A percentile compares a stretch with the other conserved stretches of the same genome.
These are phyloP conservation scores for Laticauda colubrina DNA, from an alignment of 2,113 vertebrate genomes.

Conservation along the genomic window DNA sequence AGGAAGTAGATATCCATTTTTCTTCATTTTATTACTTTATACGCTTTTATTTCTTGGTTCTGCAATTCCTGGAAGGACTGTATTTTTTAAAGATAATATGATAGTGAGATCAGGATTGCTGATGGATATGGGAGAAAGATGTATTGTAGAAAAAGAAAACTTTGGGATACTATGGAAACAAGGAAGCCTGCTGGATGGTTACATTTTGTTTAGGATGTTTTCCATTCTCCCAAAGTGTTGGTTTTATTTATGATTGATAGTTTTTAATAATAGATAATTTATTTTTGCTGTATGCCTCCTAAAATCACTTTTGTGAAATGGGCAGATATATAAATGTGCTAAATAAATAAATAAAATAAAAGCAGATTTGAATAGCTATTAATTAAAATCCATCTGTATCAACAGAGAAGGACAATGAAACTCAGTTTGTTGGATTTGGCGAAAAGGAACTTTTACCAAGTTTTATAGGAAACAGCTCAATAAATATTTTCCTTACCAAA, in stretches of 20 bases:
- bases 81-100: neutral
- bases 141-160: neutral
- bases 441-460: neutral
- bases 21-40: neutral
- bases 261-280: neutral
- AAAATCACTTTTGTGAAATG: neutral
- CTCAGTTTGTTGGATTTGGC: neutral
- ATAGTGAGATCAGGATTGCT: neutral
- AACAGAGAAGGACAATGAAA: neutral
- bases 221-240: neutral
- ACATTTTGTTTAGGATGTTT: neutral
- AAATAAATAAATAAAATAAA: neutral
- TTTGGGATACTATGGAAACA: neutral
- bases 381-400: neutral
- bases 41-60: neutral
- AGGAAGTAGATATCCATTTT: neutral
- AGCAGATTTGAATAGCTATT: neutral
- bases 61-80: neutral
- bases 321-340: neutral
- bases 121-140: neutral
- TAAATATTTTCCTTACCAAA: neutral
- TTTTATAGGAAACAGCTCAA: neutral
- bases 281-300: neutral
- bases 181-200: neutral
- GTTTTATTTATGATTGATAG: neutral